Percentiles rank a stretch among this genome's conserved stretches.
phyloP scores from a whole-genome alignment of 2,797 vertebrate species.

The Danio tinwini region DNA sequence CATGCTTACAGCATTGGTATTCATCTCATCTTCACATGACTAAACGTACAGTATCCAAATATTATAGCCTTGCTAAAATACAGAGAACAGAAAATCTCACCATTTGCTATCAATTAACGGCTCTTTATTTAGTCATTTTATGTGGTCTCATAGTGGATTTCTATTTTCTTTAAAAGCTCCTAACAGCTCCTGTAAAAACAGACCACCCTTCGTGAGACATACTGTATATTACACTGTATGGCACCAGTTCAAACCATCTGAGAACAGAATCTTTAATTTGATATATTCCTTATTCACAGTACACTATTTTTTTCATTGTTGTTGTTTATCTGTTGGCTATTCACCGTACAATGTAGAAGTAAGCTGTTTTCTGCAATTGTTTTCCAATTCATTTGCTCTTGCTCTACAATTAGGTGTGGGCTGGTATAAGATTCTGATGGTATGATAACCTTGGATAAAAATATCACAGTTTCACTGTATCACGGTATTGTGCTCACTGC shows the following conservation, averaged over 20 bases:
- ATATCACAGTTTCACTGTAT: too few species aligned
- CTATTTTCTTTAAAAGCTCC: conserved; percentile 40
- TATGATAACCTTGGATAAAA: too few species aligned
- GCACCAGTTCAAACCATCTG: conserved; percentile 52
- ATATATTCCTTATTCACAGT: too few species aligned
- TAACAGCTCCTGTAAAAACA: conserved; percentile 11
- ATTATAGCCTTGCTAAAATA: conserved; percentile 2
- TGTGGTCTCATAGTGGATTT: conserved; percentile 6
- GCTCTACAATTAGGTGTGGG: too few species aligned
- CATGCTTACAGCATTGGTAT: background rate
- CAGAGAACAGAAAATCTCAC: background rate
- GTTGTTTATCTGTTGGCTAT: too few species aligned
- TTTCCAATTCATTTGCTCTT: too few species aligned
- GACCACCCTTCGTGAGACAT: conserved; percentile 64
- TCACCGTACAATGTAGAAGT: too few species aligned
- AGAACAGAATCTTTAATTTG: conserved; percentile 58
- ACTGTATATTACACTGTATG: conserved; percentile 58
- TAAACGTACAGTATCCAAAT: background rate
- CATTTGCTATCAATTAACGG: conserved; percentile 51
- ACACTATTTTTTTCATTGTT: too few species aligned
- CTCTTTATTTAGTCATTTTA: conserved; percentile 44
- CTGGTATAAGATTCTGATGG: too few species aligned
- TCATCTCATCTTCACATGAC: background rate
- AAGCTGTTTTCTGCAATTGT: too few species aligned
- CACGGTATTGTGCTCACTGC: too few species aligned